Evolutionary conservation across 1,140 invertebrate species (phyloP).

Genomic region (Ceratosolen solmsi): DNA sequence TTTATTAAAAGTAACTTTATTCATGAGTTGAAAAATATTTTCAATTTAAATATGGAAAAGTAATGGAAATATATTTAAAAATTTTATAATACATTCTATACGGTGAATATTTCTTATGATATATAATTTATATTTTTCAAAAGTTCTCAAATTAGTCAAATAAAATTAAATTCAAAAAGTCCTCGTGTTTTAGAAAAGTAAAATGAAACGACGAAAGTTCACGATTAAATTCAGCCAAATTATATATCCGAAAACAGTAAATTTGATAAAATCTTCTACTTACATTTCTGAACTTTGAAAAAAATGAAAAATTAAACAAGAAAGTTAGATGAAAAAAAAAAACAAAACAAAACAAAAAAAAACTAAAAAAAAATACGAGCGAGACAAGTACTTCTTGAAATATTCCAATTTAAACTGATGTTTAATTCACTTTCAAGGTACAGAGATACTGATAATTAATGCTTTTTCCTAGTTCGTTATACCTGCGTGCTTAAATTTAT

Average conservation of each 20-base stretch:
- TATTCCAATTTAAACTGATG: conserved; percentile 46
- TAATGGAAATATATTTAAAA: background rate
- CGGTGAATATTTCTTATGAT: background rate
- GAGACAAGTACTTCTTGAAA: conserved; percentile 19
- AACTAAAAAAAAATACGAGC: background rate
- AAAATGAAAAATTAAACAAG: conserved; percentile 7
- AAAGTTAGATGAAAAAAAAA: background rate
- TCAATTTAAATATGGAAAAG: background rate
- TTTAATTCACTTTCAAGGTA: conserved; percentile 42
- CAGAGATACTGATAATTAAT: conserved; percentile 46
- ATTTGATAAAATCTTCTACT: conserved; percentile 13
- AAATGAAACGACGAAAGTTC: background rate
- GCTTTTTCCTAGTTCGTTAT: conserved; percentile 26
- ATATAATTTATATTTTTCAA: background rate
- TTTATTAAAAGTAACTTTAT: no score
- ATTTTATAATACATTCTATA: background rate
- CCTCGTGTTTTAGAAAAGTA: background rate
- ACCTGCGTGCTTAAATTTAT: conserved; percentile 28
- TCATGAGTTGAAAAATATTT: no score
- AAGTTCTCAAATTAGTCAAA: background rate
- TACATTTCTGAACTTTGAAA: background rate
- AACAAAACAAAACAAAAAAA: background rate
- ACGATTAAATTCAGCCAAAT: background rate
- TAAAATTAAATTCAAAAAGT: background rate
- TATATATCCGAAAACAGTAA: background rate